These are phyloP conservation scores for Hephaestus fuliginosus DNA, from an alignment of 2,797 vertebrate genomes.

Conservation along the genomic window DNA sequence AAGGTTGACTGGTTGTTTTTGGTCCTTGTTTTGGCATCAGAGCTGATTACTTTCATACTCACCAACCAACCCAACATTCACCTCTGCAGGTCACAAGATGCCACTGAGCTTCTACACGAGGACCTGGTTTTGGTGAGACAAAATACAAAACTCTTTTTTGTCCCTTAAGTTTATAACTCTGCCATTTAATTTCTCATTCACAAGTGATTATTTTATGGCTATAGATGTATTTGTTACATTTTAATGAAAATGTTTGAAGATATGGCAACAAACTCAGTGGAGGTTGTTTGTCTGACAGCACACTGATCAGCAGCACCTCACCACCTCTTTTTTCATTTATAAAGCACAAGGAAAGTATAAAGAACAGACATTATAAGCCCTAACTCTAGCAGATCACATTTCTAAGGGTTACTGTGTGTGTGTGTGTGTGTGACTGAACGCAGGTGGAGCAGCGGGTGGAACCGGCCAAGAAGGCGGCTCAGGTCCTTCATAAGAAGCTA, in stretches of 20 bases:
- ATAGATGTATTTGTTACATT: background rate
- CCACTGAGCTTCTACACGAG: conserved; percentile 91
- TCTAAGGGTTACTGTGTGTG: background rate
- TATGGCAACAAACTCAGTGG: background rate
- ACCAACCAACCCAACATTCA: background rate
- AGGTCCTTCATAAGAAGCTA: conserved; percentile 94
- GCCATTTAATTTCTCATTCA: background rate
- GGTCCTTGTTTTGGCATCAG: background rate
- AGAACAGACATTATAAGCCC: background rate
- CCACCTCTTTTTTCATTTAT: too few species aligned
- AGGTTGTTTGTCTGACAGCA: background rate
- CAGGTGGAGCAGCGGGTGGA: conserved; percentile 97
- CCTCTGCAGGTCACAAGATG: conserved; percentile 90
- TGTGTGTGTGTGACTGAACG: conserved; percentile 30
- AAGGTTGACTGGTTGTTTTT: background rate
- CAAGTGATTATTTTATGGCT: background rate
- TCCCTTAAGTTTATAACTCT: background rate
- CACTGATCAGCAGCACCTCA: background rate
- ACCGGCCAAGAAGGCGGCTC: conserved; percentile 91
- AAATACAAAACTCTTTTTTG: background rate
- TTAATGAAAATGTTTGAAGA: background rate
- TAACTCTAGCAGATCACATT: background rate
- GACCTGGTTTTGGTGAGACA: conserved; percentile 91
- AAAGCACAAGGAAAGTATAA: background rate
- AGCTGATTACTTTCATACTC: background rate